Evolutionary conservation across 2,797 vertebrate genomes (phyloP).

Genomic region (Emys orbicularis): DNA sequence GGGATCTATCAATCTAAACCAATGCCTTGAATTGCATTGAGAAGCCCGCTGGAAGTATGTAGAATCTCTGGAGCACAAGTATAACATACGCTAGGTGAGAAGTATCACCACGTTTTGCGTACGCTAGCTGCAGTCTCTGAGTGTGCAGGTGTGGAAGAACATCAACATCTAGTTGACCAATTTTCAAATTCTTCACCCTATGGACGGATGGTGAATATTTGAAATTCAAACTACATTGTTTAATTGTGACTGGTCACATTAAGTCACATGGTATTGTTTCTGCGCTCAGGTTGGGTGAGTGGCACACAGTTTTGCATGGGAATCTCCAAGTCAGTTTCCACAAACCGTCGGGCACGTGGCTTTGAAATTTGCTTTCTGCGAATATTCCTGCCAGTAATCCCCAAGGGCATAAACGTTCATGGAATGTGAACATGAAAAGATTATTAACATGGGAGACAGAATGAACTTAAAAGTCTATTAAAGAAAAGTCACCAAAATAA

Average conservation of each 20-base stretch:
- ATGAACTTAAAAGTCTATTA: constrained; percentile 23
- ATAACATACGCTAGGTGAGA: rapidly evolving
- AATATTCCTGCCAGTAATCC: constrained; percentile 17
- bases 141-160: not conserved
- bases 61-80: not conserved
- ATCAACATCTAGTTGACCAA: not conserved
- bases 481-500: not conserved
- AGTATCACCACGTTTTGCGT: not conserved
- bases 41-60: not conserved
- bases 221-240: constrained; percentile 18
- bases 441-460: constrained; percentile 7
- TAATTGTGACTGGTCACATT: not conserved
- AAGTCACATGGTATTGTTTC: not conserved
- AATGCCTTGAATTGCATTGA: not conserved
- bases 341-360: not conserved
- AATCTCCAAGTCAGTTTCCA: not conserved
- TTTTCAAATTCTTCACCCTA: not conserved
- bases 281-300: not conserved
- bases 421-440: constrained; percentile 15
- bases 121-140: not conserved
- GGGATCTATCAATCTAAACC: not conserved
- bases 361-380: constrained; percentile 37
- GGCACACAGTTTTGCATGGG: not conserved
- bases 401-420: constrained; percentile 10
- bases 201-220: not conserved